Evolutionary conservation across 1,140 invertebrate species (phyloP).

Genomic region (Daktulosphaira vitifoliae): DNA sequence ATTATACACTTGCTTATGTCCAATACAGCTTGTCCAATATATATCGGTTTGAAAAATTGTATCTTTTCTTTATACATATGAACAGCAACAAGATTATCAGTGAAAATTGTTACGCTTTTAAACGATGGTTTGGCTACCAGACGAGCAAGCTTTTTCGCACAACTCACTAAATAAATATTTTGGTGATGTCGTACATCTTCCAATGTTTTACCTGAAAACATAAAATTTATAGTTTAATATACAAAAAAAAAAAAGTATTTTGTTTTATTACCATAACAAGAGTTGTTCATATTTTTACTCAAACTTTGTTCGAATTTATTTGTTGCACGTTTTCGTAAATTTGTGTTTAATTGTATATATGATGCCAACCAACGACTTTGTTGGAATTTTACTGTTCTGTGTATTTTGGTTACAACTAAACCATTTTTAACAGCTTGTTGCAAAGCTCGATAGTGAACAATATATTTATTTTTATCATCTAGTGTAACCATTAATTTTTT

Average conservation of each 20-base stretch:
- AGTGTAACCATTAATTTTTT: conserved; percentile 41
- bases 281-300: neutral
- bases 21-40: conserved; percentile 34
- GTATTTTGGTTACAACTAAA: conserved; percentile 40
- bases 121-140: neutral
- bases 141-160: neutral
- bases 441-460: conserved; percentile 47
- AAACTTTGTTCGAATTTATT: neutral
- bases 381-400: neutral
- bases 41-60: conserved; percentile 29
- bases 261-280: neutral
- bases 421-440: conserved; percentile 46
- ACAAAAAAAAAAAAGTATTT: neutral
- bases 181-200: neutral
- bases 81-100: conserved; percentile 2
- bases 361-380: neutral
- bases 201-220: neutral
- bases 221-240: neutral
- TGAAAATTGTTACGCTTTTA: neutral
- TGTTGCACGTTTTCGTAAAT: neutral
- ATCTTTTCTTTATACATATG: conserved; percentile 18
- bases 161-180: neutral
- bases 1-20: conserved; percentile 33
- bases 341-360: neutral
- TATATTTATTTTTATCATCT: conserved; percentile 44